These are phyloP conservation scores for Heliconius hortense DNA, from an alignment of 2,888 invertebrate genomes.

Conservation along the genomic window DNA sequence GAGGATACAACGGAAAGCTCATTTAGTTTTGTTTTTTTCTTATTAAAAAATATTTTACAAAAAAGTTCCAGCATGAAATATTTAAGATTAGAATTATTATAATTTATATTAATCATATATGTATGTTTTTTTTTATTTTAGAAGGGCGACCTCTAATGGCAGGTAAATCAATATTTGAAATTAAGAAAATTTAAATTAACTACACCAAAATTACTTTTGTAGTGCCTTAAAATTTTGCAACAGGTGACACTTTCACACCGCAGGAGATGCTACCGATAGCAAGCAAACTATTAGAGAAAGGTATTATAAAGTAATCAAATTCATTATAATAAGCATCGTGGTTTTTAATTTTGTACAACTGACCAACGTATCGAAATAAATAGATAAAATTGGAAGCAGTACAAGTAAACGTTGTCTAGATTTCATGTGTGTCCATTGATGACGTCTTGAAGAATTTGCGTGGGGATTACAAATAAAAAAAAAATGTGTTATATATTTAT, in stretches of 20 bases:
- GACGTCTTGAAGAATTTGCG: not conserved
- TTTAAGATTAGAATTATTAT: too few species aligned
- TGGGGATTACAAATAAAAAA: not conserved
- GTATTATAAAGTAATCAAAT: slow-evolving; percentile 46
- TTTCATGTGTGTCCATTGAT: not conserved
- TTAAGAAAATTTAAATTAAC: not conserved
- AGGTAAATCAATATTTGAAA: slow-evolving; percentile 13
- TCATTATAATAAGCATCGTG: not conserved
- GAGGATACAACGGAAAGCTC: too few species aligned
- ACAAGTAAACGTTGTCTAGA: not conserved
- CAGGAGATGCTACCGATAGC: slow-evolving; percentile 58
- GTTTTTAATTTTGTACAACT: not conserved
- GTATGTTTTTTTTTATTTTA: too few species aligned
- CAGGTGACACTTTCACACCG: slow-evolving; percentile 64
- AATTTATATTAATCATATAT: too few species aligned
- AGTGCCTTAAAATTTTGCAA: slow-evolving; percentile 13
- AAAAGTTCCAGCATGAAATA: too few species aligned
- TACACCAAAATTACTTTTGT: not conserved
- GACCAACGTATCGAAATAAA: not conserved
- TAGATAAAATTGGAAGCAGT: not conserved
- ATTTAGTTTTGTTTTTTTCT: too few species aligned
- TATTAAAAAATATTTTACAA: too few species aligned
- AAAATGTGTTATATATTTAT: not conserved
- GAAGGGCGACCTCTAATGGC: slow-evolving; percentile 21
- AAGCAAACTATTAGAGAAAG: slow-evolving; percentile 53